phyloP scores from a whole-genome alignment of 2,113 vertebrate species.

The Rostratula benghalensis region DNA sequence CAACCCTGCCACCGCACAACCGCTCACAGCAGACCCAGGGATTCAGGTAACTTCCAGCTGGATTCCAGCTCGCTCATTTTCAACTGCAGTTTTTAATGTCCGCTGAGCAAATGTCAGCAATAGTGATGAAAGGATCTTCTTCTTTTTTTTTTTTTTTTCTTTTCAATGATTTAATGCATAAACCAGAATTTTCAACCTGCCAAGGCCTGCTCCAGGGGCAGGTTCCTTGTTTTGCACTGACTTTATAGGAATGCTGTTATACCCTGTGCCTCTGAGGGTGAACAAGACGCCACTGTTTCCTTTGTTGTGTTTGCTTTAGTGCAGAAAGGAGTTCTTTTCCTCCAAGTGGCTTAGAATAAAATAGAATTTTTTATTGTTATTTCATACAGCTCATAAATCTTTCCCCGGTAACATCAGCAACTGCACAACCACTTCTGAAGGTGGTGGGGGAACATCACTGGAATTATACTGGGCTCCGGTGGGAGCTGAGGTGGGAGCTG shows the following conservation, averaged over 20 bases:
- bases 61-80: not conserved
- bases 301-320: not conserved
- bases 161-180: not conserved
- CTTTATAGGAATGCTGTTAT: not conserved
- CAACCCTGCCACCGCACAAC: fast-evolving
- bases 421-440: not conserved
- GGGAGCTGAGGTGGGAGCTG: not conserved
- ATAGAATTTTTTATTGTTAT: not conserved
- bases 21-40: not conserved
- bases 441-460: not conserved
- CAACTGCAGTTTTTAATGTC: not conserved
- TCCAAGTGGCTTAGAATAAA: not conserved
- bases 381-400: not conserved
- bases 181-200: not conserved
- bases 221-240: not conserved
- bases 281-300: not conserved
- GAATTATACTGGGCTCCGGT: fast-evolving
- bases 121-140: not conserved
- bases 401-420: not conserved
- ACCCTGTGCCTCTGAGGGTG: not conserved
- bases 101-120: not conserved
- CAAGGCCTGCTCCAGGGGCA: not conserved
- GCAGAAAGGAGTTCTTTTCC: not conserved
- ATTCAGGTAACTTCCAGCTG: not conserved
- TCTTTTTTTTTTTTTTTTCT: not conserved